Base-by-base conservation (phyloP, 2,797 vertebrate species). In the Octomys mimax region DNA sequence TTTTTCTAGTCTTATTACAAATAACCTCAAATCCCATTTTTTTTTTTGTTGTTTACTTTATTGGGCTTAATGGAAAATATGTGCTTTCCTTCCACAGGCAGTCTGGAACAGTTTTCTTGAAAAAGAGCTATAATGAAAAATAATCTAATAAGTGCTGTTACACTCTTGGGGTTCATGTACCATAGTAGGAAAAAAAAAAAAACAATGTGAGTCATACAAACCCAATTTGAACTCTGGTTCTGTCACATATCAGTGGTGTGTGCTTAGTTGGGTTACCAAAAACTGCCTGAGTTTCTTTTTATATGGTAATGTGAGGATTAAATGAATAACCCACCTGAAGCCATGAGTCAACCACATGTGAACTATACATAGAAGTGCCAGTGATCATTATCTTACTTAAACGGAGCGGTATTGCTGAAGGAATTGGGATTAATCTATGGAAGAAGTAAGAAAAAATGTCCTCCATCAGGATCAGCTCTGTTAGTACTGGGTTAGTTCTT, bases 111-210 rank as follows among this genome's bases (percentile, higher is more conserved):
- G 2, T 75, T 95, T 91, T 80, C 85, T 59, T 78, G 52, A 86
- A 93, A 88, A 91, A 75, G 64, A 52, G 18, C 77, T 77, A 24
- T 39, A 42, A 68, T 66, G 80, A 89, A 93, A 80, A 71, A 39
- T 91, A 92, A 90, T 31, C 68, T 82, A 88, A 86, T 96, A 36
- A 88, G n/a, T 80, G 2, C 61, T 92, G 22, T 66, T 62, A 86
- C 0, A 57, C 33, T 92, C 59, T 87, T 66, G 18, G 6, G 31
- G 70, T 94, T 88, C 28, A 11, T 22, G 31, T 52, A 46, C 19
- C 31, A 0, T 92, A 81, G 68, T 18, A 90, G 78, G 31, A 82
- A 80, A 79, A 82, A 80, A 75, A 82, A 59, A 13, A 1, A 8
- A 49, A n/a, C 13, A 68, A 21, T 70, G 18, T 18, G 36, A 89